Conservation (phyloP, 2,797 vertebrate genomes). For the Eurystomus glaucurus region DNA sequence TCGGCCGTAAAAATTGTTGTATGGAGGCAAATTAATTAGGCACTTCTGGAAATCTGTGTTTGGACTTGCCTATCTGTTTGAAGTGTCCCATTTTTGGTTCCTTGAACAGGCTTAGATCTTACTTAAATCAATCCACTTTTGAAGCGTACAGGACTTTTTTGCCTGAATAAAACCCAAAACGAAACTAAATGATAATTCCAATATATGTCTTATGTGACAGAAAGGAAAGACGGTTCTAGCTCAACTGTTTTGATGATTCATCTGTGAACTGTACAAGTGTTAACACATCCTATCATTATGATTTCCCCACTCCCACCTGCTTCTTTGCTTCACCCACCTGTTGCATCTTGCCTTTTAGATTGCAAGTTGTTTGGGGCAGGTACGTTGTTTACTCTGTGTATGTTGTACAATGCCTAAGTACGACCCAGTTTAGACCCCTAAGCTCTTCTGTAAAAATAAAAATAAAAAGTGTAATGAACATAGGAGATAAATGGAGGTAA, state of each 20-base stretch:
- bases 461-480: neutral
- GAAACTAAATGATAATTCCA: neutral
- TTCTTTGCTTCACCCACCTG: constrained; percentile 67
- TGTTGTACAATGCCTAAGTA: neutral
- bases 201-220: neutral
- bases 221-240: constrained; percentile 5
- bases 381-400: neutral
- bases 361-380: constrained; percentile 19
- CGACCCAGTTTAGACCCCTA: neutral
- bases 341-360: constrained; percentile 65
- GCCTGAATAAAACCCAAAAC: neutral
- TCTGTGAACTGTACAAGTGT: constrained; percentile 41
- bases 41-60: neutral
- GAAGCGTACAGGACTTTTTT: neutral
- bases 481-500: constrained; percentile 47
- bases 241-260: constrained; percentile 63
- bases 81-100: neutral
- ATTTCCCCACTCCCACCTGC: constrained; percentile 61
- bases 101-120: neutral
- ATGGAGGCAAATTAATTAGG: neutral
- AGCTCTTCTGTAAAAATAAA: neutral
- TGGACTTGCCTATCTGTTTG: neutral
- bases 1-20: neutral
- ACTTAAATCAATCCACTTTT: neutral
- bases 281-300: constrained; percentile 62